Conservation (phyloP, 2,888 invertebrate genomes). For the Xanthorhoe spadicearia region DNA sequence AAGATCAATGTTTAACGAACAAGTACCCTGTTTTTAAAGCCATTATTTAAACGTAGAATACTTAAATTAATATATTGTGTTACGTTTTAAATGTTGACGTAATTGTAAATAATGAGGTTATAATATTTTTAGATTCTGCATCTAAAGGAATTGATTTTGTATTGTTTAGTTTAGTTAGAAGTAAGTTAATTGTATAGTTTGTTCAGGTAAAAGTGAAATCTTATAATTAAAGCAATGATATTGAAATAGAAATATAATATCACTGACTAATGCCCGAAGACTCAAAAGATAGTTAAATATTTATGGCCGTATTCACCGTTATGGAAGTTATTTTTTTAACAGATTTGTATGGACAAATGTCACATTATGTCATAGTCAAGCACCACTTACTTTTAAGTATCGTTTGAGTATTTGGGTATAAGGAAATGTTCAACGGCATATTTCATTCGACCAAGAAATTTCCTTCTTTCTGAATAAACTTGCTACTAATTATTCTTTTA, state of each 20-base stretch:
- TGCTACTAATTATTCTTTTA: too few relatives aligned
- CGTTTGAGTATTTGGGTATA: too few relatives aligned
- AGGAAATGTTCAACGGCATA: too few relatives aligned
- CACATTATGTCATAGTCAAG: too few relatives aligned
- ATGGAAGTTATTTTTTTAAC: too few relatives aligned
- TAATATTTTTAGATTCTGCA: constrained; percentile 47
- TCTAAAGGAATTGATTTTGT: constrained; percentile 57
- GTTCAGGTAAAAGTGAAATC: not conserved
- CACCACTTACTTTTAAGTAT: too few relatives aligned
- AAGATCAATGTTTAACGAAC: constrained; percentile 41
- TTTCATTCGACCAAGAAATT: too few relatives aligned
- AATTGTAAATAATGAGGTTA: constrained; percentile 35
- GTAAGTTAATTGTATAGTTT: constrained; percentile 44
- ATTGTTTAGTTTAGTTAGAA: constrained; percentile 26
- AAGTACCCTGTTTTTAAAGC: constrained; percentile 37
- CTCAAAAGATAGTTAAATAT: too few relatives aligned
- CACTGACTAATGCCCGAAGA: too few relatives aligned
- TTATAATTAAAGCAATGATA: not conserved
- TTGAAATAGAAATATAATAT: too few relatives aligned
- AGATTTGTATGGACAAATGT: too few relatives aligned
- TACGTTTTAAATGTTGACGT: constrained; percentile 45
- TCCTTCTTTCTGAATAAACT: not conserved
- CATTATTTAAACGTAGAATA: constrained; percentile 36
- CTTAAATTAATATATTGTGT: constrained; percentile 44
- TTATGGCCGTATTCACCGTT: too few relatives aligned